phyloP scores from a whole-genome alignment of 2,797 vertebrate species.

The Diceros bicornis region DNA sequence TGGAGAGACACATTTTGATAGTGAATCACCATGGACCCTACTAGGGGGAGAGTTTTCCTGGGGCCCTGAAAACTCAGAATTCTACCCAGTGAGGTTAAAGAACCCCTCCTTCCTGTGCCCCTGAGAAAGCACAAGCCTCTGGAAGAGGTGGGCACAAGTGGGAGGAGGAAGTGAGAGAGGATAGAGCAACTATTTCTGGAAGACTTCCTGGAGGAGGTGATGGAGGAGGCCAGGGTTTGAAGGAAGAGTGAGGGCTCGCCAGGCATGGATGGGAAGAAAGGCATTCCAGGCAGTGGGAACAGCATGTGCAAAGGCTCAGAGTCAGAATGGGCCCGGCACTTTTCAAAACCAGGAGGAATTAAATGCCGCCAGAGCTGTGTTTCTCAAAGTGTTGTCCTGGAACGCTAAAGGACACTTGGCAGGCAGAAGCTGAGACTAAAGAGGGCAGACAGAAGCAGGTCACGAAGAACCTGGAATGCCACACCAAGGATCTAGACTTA shows the following conservation, averaged over 20 bases:
- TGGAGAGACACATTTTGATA: neutral
- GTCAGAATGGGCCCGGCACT: neutral
- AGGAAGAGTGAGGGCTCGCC: neutral
- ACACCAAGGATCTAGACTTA: neutral
- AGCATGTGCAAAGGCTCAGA: neutral
- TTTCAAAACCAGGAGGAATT: neutral
- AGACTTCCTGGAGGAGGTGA: neutral
- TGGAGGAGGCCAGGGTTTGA: neutral
- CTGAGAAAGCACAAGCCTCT: neutral
- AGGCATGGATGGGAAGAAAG: neutral
- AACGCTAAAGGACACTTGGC: fast-evolving
- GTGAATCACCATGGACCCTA: neutral
- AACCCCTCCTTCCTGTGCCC: neutral
- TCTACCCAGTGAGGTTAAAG: neutral
- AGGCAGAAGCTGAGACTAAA: neutral
- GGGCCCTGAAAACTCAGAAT: neutral
- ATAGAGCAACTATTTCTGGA: neutral
- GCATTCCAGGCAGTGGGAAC: neutral
- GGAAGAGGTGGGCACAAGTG: neutral
- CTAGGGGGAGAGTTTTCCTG: neutral
- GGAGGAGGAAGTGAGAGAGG: neutral
- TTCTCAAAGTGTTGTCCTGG: neutral
- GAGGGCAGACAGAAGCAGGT: neutral
- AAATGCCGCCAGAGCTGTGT: too few relatives aligned
- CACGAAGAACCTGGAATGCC: neutral